Base-by-base conservation (phyloP, 2,888 invertebrate genomes). In the Rhyacophila evoluta region DNA sequence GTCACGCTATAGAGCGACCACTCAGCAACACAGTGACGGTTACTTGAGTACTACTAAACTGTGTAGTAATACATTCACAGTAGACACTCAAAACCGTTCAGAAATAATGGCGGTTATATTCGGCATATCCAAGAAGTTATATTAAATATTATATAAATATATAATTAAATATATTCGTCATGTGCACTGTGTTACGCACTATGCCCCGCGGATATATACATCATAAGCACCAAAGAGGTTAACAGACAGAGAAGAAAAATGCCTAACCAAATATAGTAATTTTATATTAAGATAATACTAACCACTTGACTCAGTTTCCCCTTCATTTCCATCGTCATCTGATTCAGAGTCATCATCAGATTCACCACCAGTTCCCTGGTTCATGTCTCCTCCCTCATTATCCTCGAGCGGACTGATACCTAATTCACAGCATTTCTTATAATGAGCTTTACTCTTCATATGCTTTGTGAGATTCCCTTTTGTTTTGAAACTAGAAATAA, bases 401-500 rank as follows among this genome's bases (percentile, higher is more conserved):
- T 93, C 92, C 83, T 94, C 94, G 71, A 93, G 93, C 0, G 96
- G 96, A 84, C 92, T 92, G 82, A 96, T 94, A 81, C 94, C 96
- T 83, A 94, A 90, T 84, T 97, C 96, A 28, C 94, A 91, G 87
- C 97, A 98, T 85, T 96, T 97, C 87, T 97, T 97, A 85, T 95
- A 96, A 87, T 99, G 99, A 0, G 98, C 95, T 89, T 98, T 99
- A 78, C 98, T 98, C 86, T 98, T 98, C 96, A 98, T 97, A 87
- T 99, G 98, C 87, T 98, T 99, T 0, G 98, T 98, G 80, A 99
- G 89, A 86, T 99, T 99, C 11, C 98, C 98, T 87, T 98, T 98
- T 2, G 98, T 99, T 89, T 99, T 99, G 87, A 99, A 99, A 87
- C 98, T 97, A 89, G 72, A 90, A 91, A 83, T 77, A 81, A 83